A percentile compares a stretch with the other conserved stretches of the same genome.
Evolutionary conservation across 2,888 invertebrate genomes (phyloP).

Genomic region (Hypercompe scribonia): DNA sequence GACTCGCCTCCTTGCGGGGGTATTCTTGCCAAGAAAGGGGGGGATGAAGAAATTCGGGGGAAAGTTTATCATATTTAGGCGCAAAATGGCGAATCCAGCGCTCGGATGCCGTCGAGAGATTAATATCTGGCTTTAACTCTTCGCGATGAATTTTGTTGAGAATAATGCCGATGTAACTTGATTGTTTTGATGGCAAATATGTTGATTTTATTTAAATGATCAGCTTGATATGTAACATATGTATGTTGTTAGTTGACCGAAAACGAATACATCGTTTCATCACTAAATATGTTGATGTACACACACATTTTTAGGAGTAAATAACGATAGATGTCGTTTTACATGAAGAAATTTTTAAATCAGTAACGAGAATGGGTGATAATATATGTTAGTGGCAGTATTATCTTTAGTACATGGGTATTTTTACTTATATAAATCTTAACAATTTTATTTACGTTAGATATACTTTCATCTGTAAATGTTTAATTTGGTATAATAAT

Average conservation of each 20-base stretch:
- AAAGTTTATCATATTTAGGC: constrained; percentile 87
- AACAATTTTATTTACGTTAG: too few relatives aligned
- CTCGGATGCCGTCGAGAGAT: constrained; percentile 83
- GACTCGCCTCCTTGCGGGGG: constrained; percentile 62
- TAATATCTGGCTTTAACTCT: constrained; percentile 86
- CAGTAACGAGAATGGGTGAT: too few relatives aligned
- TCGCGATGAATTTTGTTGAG: constrained; percentile 82
- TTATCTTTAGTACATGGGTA: too few relatives aligned
- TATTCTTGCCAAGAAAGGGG: constrained; percentile 73
- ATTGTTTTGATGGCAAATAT: constrained; percentile 67
- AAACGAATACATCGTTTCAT: not conserved
- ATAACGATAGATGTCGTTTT: too few relatives aligned
- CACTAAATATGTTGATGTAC: not conserved
- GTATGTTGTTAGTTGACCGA: not conserved
- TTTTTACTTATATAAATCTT: too few relatives aligned
- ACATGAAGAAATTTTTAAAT: too few relatives aligned
- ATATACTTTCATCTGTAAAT: not conserved
- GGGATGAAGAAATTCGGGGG: constrained; percentile 84
- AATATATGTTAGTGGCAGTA: too few relatives aligned
- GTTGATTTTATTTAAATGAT: constrained; percentile 34
- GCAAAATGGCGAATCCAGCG: constrained; percentile 87
- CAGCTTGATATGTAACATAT: not conserved
- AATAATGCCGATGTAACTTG: constrained; percentile 79
- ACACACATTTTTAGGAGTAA: not conserved
- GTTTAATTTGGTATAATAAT: not conserved